Evolutionary conservation across 2,113 vertebrate genomes (phyloP).

Genomic region (Terrapene triunguis): DNA sequence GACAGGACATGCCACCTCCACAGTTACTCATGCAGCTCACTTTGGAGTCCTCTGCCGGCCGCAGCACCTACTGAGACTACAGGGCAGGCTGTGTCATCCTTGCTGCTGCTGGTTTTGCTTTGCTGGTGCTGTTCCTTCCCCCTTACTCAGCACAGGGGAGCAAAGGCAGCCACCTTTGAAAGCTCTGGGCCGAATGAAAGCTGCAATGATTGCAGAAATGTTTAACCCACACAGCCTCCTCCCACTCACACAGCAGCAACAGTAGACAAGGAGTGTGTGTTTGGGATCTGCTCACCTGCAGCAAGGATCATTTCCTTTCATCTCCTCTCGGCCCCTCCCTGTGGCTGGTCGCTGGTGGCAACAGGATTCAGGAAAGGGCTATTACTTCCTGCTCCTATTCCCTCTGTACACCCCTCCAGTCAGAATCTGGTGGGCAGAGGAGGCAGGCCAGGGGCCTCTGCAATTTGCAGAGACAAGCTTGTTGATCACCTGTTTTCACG

Average conservation of each 20-base stretch:
- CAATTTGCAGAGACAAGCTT: not conserved
- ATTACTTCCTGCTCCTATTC: not conserved
- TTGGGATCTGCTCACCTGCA: not conserved
- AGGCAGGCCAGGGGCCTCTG: not conserved
- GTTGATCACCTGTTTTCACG: not conserved
- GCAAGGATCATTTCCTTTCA: not conserved
- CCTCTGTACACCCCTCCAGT: not conserved
- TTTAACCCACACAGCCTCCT: not conserved
- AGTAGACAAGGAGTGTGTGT: not conserved
- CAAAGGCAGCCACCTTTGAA: too few relatives aligned
- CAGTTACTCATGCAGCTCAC: fast-evolving
- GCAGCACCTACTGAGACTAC: not conserved
- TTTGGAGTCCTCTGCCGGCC: not conserved
- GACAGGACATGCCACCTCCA: fast-evolving
- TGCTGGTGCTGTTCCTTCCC: fast-evolving
- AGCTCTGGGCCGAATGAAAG: not conserved
- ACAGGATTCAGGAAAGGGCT: not conserved
- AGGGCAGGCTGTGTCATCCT: not conserved
- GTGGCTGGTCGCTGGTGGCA: not conserved
- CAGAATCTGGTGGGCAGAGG: not conserved
- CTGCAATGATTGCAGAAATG: not conserved
- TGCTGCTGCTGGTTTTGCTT: not conserved
- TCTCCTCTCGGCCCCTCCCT: not conserved
- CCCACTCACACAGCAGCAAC: not conserved
- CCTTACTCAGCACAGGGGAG: not conserved